Conservation (phyloP, 1,140 invertebrate species). For the Drosophila eugracilis region DNA sequence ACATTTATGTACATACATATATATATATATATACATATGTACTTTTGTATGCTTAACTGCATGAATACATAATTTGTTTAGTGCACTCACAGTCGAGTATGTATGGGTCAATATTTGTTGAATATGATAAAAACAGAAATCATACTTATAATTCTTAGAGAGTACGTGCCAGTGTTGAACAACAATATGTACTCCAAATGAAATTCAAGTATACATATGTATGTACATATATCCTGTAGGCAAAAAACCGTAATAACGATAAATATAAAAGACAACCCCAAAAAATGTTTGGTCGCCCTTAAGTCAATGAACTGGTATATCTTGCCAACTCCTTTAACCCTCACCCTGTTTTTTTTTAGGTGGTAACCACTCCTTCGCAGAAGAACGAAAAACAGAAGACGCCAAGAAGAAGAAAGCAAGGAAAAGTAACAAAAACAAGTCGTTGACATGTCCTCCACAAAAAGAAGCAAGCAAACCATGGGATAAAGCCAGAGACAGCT, state of each 20-base stretch:
- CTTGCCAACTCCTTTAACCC: constrained; percentile 1
- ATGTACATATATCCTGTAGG: constrained; percentile 1
- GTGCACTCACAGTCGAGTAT: constrained; percentile 9
- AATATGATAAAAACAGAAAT: neutral
- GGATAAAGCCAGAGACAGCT: constrained; percentile 43
- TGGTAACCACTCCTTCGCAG: constrained; percentile 1
- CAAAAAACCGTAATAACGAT: neutral
- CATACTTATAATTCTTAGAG: neutral
- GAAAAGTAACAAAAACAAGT: constrained; percentile 45
- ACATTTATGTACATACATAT: neutral
- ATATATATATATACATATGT: neutral
- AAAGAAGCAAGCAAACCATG: constrained; percentile 9
- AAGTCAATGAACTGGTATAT: constrained; percentile 40
- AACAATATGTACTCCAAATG: constrained; percentile 12
- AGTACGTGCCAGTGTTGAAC: constrained; percentile 9
- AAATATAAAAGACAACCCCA: constrained; percentile 26
- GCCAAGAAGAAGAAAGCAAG: constrained; percentile 7
- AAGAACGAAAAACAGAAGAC: constrained; percentile 17
- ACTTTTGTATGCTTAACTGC: constrained; percentile 2
- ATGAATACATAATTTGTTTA: constrained; percentile 19
- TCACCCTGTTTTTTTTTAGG: neutral
- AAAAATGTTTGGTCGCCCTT: constrained; percentile 14
- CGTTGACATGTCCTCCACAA: constrained; percentile 67
- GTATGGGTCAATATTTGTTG: constrained; percentile 8
- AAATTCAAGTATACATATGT: neutral